These are phyloP conservation scores for Desmodus rotundus DNA, from an alignment of 2,113 vertebrate species.

Conservation along the genomic window DNA sequence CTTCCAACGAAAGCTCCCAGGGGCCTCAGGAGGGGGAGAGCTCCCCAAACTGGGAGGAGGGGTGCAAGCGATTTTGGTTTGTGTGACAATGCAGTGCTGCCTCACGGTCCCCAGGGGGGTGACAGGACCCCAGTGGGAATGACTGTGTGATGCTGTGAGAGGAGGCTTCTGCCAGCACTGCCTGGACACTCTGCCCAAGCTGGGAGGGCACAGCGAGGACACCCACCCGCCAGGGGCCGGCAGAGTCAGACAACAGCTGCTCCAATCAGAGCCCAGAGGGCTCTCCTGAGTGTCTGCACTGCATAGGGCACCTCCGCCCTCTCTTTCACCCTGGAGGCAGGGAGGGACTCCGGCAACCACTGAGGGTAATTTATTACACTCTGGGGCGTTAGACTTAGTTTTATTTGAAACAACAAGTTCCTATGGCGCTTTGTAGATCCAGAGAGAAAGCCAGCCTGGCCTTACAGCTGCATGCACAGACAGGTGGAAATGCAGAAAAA, in stretches of 20 bases:
- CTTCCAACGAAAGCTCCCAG: not conserved
- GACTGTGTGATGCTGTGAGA: not conserved
- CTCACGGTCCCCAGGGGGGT: not conserved
- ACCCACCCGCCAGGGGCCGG: not conserved
- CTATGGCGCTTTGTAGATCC: not conserved
- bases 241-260: not conserved
- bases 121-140: not conserved
- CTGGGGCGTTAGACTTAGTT: not conserved
- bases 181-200: not conserved
- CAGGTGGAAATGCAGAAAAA: not conserved
- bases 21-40: not conserved
- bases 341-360: not conserved
- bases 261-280: not conserved
- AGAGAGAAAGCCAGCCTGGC: not conserved
- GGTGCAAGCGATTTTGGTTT: not conserved
- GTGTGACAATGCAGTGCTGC: not conserved
- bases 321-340: not conserved
- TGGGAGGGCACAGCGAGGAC: not conserved
- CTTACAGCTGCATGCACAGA: not conserved
- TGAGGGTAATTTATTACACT: not conserved
- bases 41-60: not conserved
- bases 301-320: rapidly evolving
- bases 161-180: not conserved
- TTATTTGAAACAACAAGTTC: not conserved
- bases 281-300: too few species aligned